Evolutionary conservation across 2,113 vertebrate genomes (phyloP), one percentile per base, ranked within the genome.

Genomic region (Engystomops pustulosus): DNA sequence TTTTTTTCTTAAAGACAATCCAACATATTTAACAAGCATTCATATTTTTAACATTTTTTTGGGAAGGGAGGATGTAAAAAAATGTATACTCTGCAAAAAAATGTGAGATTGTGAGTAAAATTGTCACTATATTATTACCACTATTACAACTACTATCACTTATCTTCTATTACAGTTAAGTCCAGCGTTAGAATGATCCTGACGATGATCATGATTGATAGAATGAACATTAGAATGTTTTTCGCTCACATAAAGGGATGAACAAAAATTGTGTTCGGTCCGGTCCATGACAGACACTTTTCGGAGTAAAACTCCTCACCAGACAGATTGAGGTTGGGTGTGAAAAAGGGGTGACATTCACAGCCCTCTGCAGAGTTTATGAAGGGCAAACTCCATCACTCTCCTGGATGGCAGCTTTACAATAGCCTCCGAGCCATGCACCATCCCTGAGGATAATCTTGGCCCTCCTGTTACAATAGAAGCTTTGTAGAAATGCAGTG

Each of bases 291-390:
- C 62, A 81, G 79, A 70, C 65, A 70, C 67, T 70, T 36, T 49
- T 51, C 5, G 49, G 65, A 71, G 71, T 81, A 55, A 71, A 53
- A 81, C 36, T 55, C 53, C 27, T n/a, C 20, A 70, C 44, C 27
- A 45, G 80, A 82, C 80, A 72, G 80, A 82, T 74, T 72, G 65
- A 81, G 80, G 80, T 41, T 81, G 49, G 80, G 80, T 72, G 80
- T 82, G 80, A 82, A 72, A n/a, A 72, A n/a, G 80, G 51, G 68
- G 80, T 74, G 80, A 82, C 80, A 71, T 82, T 82, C 68, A 60
- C 68, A 55, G 68, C 23, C 51, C 71, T 82, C 55, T 60, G 80
- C 49, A 15, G 68, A 72, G 68, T 72, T 71, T 53, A 82, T 82
- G 80, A 82, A 82, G 80, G 80, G 51, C 80, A 72, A 53, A 45